Percentiles rank a stretch among this genome's conserved stretches.
phyloP scores from a whole-genome alignment of 2,888 invertebrate species.

The Tetheella fluctuosa region DNA sequence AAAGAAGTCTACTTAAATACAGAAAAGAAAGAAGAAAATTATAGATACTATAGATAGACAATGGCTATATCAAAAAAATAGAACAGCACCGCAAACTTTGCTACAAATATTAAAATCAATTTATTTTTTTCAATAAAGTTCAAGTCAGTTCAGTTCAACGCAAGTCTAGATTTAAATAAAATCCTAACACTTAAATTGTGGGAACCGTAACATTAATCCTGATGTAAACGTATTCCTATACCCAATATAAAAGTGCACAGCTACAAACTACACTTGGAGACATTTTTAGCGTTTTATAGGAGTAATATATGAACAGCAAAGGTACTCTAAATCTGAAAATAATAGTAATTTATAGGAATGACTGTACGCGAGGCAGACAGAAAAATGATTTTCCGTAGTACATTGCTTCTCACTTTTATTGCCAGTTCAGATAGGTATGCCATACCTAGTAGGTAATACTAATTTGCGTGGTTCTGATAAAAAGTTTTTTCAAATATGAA shows the following conservation, averaged over 20 bases:
- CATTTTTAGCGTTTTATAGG: slow-evolving; percentile 11
- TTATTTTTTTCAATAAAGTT: no score
- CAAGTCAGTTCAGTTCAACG: background rate
- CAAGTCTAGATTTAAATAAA: background rate
- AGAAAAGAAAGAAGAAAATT: no score
- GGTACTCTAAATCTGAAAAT: slow-evolving; percentile 12
- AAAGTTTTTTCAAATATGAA: no score
- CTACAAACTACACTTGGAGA: background rate
- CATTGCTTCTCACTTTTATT: background rate
- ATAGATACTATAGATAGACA: no score
- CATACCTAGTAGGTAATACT: background rate
- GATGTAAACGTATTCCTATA: background rate
- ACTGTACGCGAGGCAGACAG: slow-evolving; percentile 7
- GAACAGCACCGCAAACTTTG: no score
- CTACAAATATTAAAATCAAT: background rate
- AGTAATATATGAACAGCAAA: slow-evolving; percentile 6
- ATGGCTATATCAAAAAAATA: no score
- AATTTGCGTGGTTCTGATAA: background rate
- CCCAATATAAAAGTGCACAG: background rate
- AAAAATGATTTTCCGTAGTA: slow-evolving; percentile 3
- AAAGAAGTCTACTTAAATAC: no score
- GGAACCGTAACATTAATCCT: slow-evolving; percentile 5
- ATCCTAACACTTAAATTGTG: background rate
- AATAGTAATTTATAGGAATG: slow-evolving; percentile 9
- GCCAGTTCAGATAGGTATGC: background rate